Evolutionary conservation across 1,140 invertebrate species (phyloP).

Genomic region (Euglossa dilemma): DNA sequence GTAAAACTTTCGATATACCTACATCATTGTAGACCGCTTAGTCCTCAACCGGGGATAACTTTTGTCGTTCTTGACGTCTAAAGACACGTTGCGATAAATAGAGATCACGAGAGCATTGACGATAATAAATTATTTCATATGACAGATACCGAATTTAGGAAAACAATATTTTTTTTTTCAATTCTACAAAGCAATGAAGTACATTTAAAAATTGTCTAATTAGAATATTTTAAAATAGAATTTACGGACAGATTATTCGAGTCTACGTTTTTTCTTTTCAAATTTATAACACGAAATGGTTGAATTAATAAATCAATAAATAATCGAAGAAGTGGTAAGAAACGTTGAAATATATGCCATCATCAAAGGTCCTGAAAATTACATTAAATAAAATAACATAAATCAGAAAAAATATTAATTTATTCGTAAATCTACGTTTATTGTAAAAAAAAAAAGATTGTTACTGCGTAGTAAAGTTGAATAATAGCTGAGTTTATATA

Average conservation of each 20-base stretch:
- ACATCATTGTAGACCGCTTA: neutral
- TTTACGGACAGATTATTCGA: too few species aligned
- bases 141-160: too few species aligned
- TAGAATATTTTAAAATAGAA: too few species aligned
- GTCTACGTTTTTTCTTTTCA: too few species aligned
- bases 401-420: neutral
- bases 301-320: too few species aligned
- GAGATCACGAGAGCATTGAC: neutral
- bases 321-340: too few species aligned
- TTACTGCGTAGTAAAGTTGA: neutral
- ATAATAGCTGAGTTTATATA: slow-evolving; percentile 28
- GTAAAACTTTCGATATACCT: neutral
- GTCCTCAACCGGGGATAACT: neutral
- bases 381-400: neutral
- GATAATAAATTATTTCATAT: neutral
- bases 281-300: too few species aligned
- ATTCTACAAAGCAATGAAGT: neutral
- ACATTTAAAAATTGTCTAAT: too few species aligned
- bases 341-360: too few species aligned
- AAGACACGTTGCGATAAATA: neutral
- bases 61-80: neutral
- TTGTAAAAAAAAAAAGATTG: neutral
- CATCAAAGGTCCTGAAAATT: neutral
- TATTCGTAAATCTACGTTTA: neutral
- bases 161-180: neutral